These are phyloP conservation scores for Acanthosepion esculentum DNA, from an alignment of 2,888 invertebrate species.

Conservation along the genomic window DNA sequence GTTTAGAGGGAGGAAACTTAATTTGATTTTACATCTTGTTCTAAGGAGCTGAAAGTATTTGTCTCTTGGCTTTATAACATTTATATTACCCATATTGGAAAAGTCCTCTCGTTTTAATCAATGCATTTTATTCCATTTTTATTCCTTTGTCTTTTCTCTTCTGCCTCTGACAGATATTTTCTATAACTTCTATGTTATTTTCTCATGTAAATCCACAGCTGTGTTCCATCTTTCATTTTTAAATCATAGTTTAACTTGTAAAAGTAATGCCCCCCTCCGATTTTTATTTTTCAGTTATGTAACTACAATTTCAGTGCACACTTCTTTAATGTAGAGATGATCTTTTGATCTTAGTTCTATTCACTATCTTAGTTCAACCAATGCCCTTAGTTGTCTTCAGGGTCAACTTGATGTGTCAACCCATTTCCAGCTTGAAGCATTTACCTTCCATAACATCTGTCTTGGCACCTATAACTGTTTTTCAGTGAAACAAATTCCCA, in stretches of 20 bases:
- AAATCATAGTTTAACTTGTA: background rate
- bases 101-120: background rate
- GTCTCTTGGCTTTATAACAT: too few relatives aligned
- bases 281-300: background rate
- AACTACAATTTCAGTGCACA: background rate
- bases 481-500: background rate
- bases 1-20: background rate
- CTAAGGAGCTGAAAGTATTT: too few relatives aligned
- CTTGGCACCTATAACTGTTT: background rate
- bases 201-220: background rate
- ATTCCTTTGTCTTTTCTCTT: background rate
- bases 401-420: conserved; percentile 21
- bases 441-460: background rate
- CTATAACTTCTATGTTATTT: background rate
- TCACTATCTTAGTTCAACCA: background rate
- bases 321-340: background rate
- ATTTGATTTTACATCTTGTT: too few relatives aligned
- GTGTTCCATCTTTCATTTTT: background rate
- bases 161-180: background rate
- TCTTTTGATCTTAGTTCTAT: background rate
- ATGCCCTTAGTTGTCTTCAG: conserved; percentile 22
- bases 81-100: background rate
- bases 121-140: background rate
- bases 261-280: background rate
- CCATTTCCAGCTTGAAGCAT: background rate